Percentiles rank a stretch among this genome's conserved stretches.
phyloP scores from a whole-genome alignment of 2,888 invertebrate species.

The Pterostichus niger region DNA sequence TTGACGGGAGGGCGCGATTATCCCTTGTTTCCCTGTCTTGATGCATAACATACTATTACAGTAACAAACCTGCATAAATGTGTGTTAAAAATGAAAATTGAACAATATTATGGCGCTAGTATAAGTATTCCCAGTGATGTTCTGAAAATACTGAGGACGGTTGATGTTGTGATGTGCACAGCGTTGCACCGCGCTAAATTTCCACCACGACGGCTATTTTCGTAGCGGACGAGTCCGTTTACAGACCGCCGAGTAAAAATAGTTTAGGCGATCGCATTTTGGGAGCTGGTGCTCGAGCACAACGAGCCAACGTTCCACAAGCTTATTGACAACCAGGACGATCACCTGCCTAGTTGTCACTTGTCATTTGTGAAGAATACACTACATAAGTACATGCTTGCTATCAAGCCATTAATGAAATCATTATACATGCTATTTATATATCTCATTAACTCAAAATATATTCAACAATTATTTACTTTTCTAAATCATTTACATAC shows the following conservation, averaged over 20 bases:
- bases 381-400: constrained; percentile 27
- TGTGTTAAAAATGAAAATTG: neutral
- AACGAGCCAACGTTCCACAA: constrained; percentile 39
- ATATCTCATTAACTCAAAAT: constrained; percentile 23
- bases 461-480: constrained; percentile 16
- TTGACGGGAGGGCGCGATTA: no score
- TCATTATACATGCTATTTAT: constrained; percentile 14
- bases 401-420: constrained; percentile 18
- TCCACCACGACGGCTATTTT: constrained; percentile 43
- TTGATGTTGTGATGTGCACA: constrained; percentile 18
- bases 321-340: constrained; percentile 53
- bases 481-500: constrained; percentile 6
- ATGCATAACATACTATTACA: no score
- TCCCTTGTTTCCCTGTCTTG: no score
- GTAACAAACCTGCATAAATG: no score
- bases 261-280: constrained; percentile 60
- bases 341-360: constrained; percentile 47
- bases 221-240: constrained; percentile 60
- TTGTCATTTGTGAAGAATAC: constrained; percentile 34
- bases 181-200: constrained; percentile 53
- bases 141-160: neutral
- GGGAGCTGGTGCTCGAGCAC: constrained; percentile 8
- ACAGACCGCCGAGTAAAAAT: constrained; percentile 44
- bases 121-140: neutral
- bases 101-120: neutral